Evolutionary conservation across 2,888 invertebrate species (phyloP).

Genomic region (Orthosia gracilis): DNA sequence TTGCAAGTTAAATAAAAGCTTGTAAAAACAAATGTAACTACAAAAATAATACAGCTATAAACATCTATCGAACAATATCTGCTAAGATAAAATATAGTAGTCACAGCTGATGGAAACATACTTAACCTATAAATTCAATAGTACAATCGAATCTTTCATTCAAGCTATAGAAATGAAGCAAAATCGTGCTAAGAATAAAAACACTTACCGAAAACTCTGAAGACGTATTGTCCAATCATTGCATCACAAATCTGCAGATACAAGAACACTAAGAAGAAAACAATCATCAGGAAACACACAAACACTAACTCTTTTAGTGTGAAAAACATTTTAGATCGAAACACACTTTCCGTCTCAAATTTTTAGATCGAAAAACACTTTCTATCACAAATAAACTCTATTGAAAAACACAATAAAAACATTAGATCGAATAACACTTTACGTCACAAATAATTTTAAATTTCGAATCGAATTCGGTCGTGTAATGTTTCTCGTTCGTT

Average conservation of each 20-base stretch:
- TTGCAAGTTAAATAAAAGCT: too few species aligned
- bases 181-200: neutral
- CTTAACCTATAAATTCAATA: slow-evolving; percentile 22
- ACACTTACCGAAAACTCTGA: slow-evolving; percentile 83
- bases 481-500: slow-evolving; percentile 45
- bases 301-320: slow-evolving; percentile 77
- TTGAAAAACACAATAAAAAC: slow-evolving; percentile 70
- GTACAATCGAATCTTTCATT: neutral
- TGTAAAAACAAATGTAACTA: too few species aligned
- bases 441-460: slow-evolving; percentile 30
- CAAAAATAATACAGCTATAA: too few species aligned
- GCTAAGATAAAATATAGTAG: slow-evolving; percentile 15
- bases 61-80: slow-evolving; percentile 10
- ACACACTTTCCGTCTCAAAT: neutral
- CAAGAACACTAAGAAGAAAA: slow-evolving; percentile 76
- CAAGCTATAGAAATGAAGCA: neutral
- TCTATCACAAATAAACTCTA: slow-evolving; percentile 35
- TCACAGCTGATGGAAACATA: slow-evolving; percentile 1
- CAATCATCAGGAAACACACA: slow-evolving; percentile 73
- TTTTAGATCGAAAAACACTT: neutral
- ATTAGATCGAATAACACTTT: slow-evolving; percentile 26
- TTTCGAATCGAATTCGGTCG: slow-evolving; percentile 25
- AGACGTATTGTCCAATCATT: slow-evolving; percentile 77
- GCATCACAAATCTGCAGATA: slow-evolving; percentile 85
- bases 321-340: slow-evolving; percentile 77